A percentile compares a stretch with the other conserved stretches of the same genome.
Evolutionary conservation across 2,797 vertebrate genomes (phyloP).

Genomic region (Iguana delicatissima): DNA sequence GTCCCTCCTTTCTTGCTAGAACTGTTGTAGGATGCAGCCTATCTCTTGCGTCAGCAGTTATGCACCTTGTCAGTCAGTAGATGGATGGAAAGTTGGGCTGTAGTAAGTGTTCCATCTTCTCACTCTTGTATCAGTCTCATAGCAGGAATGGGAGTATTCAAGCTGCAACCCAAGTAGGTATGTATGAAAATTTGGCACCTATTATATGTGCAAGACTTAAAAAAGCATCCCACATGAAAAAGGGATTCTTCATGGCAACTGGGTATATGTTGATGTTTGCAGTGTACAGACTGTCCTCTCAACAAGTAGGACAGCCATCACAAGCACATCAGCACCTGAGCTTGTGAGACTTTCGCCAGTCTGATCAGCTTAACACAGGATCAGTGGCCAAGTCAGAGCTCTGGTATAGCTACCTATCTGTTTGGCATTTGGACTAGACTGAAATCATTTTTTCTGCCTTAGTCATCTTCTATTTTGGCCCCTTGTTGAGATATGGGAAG

Average conservation of each 20-base stretch:
- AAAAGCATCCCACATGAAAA: neutral
- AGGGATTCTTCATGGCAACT: slow-evolving; percentile 8
- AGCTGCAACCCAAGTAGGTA: too few relatives aligned
- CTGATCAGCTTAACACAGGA: slow-evolving; percentile 36
- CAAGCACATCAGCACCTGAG: neutral
- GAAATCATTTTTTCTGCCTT: slow-evolving; percentile 10
- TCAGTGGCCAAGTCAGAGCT: slow-evolving; percentile 50
- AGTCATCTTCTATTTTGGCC: slow-evolving; percentile 15
- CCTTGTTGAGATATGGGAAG: neutral
- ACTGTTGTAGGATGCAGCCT: neutral
- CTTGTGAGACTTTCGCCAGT: slow-evolving; percentile 20
- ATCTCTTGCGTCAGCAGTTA: neutral
- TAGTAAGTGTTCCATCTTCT: neutral
- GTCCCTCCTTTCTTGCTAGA: neutral
- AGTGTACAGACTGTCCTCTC: neutral
- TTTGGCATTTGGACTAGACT: neutral
- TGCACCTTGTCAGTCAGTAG: neutral
- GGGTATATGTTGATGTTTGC: neutral
- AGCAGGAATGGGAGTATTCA: neutral
- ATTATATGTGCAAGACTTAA: neutral
- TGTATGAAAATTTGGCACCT: neutral
- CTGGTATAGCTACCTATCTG: slow-evolving; percentile 6
- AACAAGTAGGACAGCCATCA: neutral
- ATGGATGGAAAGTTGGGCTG: neutral
- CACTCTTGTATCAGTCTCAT: neutral